phyloP scores from a whole-genome alignment of 2,888 invertebrate genomes.

The Caenorhabditis macrosperma region DNA sequence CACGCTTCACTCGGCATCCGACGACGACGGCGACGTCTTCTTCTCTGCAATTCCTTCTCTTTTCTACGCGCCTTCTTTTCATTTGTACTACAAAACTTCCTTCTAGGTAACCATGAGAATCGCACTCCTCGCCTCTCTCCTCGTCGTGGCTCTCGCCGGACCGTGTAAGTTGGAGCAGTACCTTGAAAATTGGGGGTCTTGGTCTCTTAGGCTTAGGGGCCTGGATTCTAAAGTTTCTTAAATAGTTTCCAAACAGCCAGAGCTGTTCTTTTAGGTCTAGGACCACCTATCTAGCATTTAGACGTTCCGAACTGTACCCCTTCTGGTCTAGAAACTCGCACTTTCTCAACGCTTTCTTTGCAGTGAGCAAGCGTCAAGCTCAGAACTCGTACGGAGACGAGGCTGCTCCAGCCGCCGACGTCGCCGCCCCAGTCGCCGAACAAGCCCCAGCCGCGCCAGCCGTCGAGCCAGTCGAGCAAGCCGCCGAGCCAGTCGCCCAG shows the following conservation, averaged over 20 bases:
- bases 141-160: constrained; percentile 44
- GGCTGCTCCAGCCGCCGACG: constrained; percentile 25
- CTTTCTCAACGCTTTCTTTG: neutral
- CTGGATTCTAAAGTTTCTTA: too few species aligned
- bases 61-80: neutral
- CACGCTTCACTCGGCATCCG: constrained; percentile 33
- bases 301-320: too few species aligned
- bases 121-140: constrained; percentile 23
- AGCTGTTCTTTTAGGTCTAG: too few species aligned
- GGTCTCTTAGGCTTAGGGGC: too few species aligned
- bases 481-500: constrained; percentile 43
- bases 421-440: constrained; percentile 40
- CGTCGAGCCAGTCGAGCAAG: constrained; percentile 30
- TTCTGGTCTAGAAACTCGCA: neutral
- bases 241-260: too few species aligned
- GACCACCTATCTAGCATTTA: too few species aligned
- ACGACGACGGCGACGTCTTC: neutral
- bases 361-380: constrained; percentile 61
- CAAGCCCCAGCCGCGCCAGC: constrained; percentile 43
- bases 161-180: constrained; percentile 34
- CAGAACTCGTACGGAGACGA: constrained; percentile 70
- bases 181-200: too few species aligned
- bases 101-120: constrained; percentile 50
- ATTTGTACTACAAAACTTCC: too few species aligned
- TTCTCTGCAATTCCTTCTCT: constrained; percentile 3